These are phyloP conservation scores for Papilio helenus DNA, from an alignment of 1,140 invertebrate species.

Conservation along the genomic window DNA sequence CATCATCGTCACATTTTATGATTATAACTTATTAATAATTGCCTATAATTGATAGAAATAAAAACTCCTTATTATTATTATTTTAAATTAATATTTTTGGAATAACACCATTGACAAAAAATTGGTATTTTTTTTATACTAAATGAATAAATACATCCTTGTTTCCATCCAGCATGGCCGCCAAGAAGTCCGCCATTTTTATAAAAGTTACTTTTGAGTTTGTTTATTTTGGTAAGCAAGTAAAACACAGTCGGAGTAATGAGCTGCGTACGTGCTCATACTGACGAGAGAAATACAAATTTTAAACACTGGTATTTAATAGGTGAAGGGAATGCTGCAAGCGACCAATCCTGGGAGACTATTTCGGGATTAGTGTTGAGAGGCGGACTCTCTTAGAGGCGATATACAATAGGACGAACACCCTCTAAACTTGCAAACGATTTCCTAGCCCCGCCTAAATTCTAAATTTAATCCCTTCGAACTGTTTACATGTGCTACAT, in stretches of 20 bases:
- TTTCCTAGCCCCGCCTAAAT: constrained; percentile 47
- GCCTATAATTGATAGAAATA: neutral
- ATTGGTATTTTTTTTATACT: neutral
- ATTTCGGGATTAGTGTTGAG: constrained; percentile 64
- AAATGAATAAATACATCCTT: constrained; percentile 10
- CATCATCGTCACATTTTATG: no score
- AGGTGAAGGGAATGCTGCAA: constrained; percentile 63
- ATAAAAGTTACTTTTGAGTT: neutral
- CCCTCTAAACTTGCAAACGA: constrained; percentile 61
- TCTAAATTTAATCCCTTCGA: constrained; percentile 46
- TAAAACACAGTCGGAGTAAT: constrained; percentile 1
- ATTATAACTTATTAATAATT: neutral
- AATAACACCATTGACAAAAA: no score
- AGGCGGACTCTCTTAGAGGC: constrained; percentile 66
- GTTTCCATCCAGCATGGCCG: neutral
- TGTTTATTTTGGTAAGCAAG: constrained; percentile 13
- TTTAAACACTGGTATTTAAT: constrained; percentile 56
- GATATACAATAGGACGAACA: constrained; percentile 55
- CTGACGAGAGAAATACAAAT: constrained; percentile 40
- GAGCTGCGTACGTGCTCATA: constrained; percentile 22
- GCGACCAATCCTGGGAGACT: constrained; percentile 70
- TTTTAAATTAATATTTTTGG: neutral
- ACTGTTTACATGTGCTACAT: constrained; percentile 29
- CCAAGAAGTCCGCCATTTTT: neutral
- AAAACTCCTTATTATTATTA: neutral